Evolutionary conservation across 2,888 invertebrate genomes (phyloP), one percentile per base, ranked within the genome.

Genomic region (Timandra comae): DNA sequence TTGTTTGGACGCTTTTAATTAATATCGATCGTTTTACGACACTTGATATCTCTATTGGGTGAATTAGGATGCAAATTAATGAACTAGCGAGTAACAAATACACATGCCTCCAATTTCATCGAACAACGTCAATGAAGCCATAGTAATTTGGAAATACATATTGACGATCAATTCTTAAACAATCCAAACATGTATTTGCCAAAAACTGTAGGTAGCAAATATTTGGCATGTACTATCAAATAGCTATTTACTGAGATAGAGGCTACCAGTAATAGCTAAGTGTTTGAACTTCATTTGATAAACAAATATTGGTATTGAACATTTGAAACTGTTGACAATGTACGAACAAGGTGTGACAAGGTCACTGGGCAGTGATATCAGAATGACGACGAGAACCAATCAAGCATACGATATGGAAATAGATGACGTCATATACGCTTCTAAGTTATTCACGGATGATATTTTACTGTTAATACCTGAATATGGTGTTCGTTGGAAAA

Each of bases 1-100:
- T 71, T 78, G 73, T 76, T 76, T 71, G 65, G 54, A 41, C 50
- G 56, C 58, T 63, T 73, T 74, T 77, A 77, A 79, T 77, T 75
- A 76, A 71, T 73, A 76, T 75, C 62, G 71, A 75, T 71, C 51
- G 51, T 46, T 57, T 49, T 38, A 38, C 35, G 62, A 65, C 58
- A 66, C 54, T 55, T 57, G 59, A 69, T 65, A 64, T 66, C 59
- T 58, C 53, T 49, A 53, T 60, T 49, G 42, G 38, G 35, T 38
- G 49, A 54, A 63, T 64, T 62, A 56, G 45, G 46, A 45, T 46
- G 41, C 46, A 51, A 40, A 46, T 42, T 49, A 46, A 59, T 50
- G 46, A 28, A 26, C 12, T 9, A 12, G 12, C 27, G 23, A 21
- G 22, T 27, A 26, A 9, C n/a, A n/a, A n/a, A n/a, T n/a, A n/a